A percentile compares a stretch with the other conserved stretches of the same genome.
phyloP scores from a whole-genome alignment of 2,888 invertebrate genomes.

The Phengaris alcon region DNA sequence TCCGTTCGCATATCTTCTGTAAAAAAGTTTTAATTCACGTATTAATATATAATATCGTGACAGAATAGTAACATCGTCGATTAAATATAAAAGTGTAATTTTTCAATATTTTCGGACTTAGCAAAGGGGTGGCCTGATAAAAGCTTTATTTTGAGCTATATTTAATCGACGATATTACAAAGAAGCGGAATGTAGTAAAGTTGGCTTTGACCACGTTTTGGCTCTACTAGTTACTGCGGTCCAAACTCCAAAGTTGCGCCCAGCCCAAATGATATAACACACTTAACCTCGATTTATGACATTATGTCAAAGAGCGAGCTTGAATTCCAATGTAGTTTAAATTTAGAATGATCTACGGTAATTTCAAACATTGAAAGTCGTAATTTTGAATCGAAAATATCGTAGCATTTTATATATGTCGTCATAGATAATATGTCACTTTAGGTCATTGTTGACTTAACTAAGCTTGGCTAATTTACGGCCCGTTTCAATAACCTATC shows the following conservation, averaged over 20 bases:
- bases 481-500: too few relatives aligned
- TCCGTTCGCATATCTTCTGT: too few relatives aligned
- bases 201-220: neutral
- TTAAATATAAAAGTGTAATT: too few relatives aligned
- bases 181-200: too few relatives aligned
- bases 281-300: constrained; percentile 20
- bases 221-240: neutral
- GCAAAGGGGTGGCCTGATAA: too few relatives aligned
- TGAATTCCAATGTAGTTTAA: constrained; percentile 15
- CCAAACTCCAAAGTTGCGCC: neutral
- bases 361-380: constrained; percentile 10
- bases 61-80: too few relatives aligned
- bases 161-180: too few relatives aligned
- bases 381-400: too few relatives aligned
- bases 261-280: constrained; percentile 6
- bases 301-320: neutral
- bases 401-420: neutral
- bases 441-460: neutral
- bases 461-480: neutral
- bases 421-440: neutral
- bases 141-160: too few relatives aligned
- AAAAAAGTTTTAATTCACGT: too few relatives aligned
- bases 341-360: constrained; percentile 12
- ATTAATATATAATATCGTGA: too few relatives aligned
- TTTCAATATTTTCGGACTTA: too few relatives aligned